Base-by-base conservation (phyloP, 1,140 invertebrate species). In the Ctenoplectra terminalis region DNA sequence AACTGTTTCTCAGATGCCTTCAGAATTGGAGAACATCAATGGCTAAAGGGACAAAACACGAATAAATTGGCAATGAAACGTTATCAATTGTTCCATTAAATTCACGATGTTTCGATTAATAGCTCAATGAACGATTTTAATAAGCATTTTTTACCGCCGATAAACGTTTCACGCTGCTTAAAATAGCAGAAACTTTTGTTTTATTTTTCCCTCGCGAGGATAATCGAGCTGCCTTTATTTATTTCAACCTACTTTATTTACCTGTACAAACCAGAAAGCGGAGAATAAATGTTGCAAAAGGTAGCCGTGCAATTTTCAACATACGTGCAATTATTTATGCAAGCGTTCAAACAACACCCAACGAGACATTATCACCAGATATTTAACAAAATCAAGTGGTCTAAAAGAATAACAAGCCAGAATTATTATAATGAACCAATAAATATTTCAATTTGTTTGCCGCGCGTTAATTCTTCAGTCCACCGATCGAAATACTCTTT, bases 81-180 rank as follows among this genome's bases (percentile, higher is more conserved):
- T 40, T 50, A 67, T 34, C 13, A 23, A 34, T 20, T 9, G 20
- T n/a, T 40, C 46, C 23, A 52, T 46, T 20, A 50, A 58, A 70
- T 67, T 69, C 69, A 43, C 37, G 58, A 40, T 23, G 1, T 54
- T 58, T 71, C 23, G 29, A 46, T 78, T n/a, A 78, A 17, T 13
- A 78, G 70, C 67, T 71, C 81, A 23, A 58, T 43, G 43, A 29
- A n/a, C 54, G 29, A 67, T 46, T 79, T 43, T 54, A 71, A 61
- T 52, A 54, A 50, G 40, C 48, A 48, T 71, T 79, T n/a, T 40
- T 71, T 43, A 7, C 8, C 40, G 40, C 40, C n/a, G n/a, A n/a
- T n/a, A n/a, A n/a, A n/a, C n/a, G n/a, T n/a, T n/a, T n/a, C n/a
- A n/a, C n/a, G n/a, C n/a, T n/a, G n/a, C n/a, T n/a, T n/a, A n/a